Base-by-base conservation (phyloP, 2,888 invertebrate genomes). In the Leptinotarsa tumamoca region DNA sequence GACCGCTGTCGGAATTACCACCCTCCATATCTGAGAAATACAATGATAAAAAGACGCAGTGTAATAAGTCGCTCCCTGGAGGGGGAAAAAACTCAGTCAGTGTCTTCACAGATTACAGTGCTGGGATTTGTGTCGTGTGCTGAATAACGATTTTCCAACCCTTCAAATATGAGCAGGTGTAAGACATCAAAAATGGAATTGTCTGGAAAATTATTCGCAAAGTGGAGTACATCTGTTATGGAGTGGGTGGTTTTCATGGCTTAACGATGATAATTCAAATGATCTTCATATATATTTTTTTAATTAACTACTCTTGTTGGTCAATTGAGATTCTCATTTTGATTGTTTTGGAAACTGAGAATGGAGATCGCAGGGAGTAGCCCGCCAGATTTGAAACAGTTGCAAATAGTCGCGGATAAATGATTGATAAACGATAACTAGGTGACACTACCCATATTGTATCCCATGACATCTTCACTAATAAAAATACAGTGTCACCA, bases 61-160 rank as follows among this genome's bases (percentile, higher is more conserved):
- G 63, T n/a, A 63, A 63, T 63, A 63, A 63, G 63, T 63, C 33
- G 63, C 63, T 63, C 63, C 63, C 63, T n/a, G 17, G 33, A 33
- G 63, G 63, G 33, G 3, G 7, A 43, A 63, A 63, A 63, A 63
- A 63, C 63, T 63, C 63, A 58, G 33, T 63, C 27, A 33, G n/a
- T 63, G 63, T 63, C 69, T 66, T 54, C 70, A 56, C 70, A 66
- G 74, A 74, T 74, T 70, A 74, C 70, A 63, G 58, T 17, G 74
- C 69, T 70, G 74, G 74, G 74, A 74, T 74, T 74, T 74, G 70
- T 23, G 70, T n/a, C 74, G 74, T 74, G 74, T 70, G 69, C 67
- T 74, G 74, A 74, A 74, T 74, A 74, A 74, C 27, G 63, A 63
- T 63, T 43, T 43, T 33, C n/a, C 63, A 33, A 58, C 63, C 63